Conservation (phyloP, 2,113 vertebrate species). For the Cisticola juncidis region DNA sequence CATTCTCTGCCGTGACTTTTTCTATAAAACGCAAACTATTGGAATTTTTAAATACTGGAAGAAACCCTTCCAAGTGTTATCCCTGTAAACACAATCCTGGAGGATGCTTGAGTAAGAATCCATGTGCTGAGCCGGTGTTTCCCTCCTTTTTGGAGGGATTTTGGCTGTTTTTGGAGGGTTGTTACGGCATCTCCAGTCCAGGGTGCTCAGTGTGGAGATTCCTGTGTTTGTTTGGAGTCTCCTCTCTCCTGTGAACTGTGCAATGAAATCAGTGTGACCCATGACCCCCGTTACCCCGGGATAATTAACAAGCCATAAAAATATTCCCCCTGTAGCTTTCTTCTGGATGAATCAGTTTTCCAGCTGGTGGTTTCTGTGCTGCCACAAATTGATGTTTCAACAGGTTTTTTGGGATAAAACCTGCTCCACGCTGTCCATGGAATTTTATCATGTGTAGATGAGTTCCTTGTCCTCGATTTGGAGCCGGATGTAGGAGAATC, state of each 20-base stretch:
- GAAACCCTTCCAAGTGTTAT: not conserved
- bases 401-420: not conserved
- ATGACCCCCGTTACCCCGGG: not conserved
- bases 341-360: not conserved
- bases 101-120: not conserved
- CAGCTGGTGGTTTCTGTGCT: not conserved
- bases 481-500: not conserved
- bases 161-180: not conserved
- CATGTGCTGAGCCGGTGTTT: rapidly evolving
- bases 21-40: not conserved
- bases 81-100: not conserved
- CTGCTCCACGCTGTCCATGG: rapidly evolving
- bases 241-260: not conserved
- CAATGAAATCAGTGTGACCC: not conserved
- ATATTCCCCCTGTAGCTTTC: not conserved
- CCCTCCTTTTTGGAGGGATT: not conserved
- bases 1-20: not conserved
- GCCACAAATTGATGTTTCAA: not conserved
- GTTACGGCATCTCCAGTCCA: not conserved
- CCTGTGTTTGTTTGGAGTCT: not conserved
- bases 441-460: rapidly evolving
- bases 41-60: not conserved
- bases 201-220: not conserved
- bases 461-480: not conserved
- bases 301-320: constrained; percentile 18